phyloP scores from a whole-genome alignment of 2,797 vertebrate genomes.

The Chaunax sp. region DNA sequence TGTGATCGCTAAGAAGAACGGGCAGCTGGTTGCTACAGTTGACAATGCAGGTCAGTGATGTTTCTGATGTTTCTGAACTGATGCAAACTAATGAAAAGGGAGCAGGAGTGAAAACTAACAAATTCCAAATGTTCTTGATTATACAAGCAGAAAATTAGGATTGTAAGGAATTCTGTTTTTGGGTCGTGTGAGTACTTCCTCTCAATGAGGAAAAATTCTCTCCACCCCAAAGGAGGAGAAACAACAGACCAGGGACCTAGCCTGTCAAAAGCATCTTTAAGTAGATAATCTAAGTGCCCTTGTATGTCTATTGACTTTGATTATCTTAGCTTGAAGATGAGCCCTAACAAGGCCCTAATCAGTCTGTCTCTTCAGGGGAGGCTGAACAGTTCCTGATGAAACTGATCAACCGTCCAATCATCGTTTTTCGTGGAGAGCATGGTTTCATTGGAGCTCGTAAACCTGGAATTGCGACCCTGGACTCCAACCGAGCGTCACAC shows the following conservation, averaged over 20 bases:
- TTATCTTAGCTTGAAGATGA: background rate
- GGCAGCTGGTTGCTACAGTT: constrained; percentile 92
- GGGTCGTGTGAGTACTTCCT: background rate
- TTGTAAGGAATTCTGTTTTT: background rate
- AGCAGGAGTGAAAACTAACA: background rate
- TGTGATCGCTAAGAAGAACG: constrained; percentile 95
- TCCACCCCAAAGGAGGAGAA: background rate
- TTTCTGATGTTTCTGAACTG: background rate
- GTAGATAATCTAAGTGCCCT: background rate
- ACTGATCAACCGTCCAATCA: constrained; percentile 96
- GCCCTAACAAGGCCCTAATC: background rate
- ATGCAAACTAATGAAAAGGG: too few relatives aligned
- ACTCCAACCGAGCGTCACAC: constrained; percentile 94
- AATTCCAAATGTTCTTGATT: background rate
- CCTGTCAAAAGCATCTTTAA: background rate
- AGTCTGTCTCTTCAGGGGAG: constrained; percentile 80
- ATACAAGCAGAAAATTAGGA: background rate
- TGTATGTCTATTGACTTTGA: background rate
- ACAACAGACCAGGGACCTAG: background rate
- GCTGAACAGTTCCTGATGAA: constrained; percentile 94
- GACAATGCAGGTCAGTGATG: constrained; percentile 88
- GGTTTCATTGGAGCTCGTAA: constrained; percentile 96
- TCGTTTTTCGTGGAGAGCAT: constrained; percentile 94
- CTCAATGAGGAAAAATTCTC: background rate
- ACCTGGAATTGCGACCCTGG: constrained; percentile 88